These are phyloP conservation scores for Bellardia bayeri DNA, from an alignment of 2,888 invertebrate species.

Conservation along the genomic window DNA sequence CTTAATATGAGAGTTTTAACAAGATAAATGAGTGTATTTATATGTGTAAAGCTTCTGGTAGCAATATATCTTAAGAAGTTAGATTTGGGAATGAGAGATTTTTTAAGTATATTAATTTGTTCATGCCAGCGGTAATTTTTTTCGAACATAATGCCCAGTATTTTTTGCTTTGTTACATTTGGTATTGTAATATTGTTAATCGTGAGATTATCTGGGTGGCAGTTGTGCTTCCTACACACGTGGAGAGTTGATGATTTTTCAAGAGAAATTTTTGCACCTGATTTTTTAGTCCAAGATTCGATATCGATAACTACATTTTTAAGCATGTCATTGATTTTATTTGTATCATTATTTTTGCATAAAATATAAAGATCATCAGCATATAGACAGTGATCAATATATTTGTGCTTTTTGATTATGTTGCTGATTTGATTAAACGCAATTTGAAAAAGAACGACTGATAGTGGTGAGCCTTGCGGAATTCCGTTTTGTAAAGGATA, in stretches of 20 bases:
- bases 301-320: no score
- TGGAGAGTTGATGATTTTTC: no score
- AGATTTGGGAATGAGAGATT: neutral
- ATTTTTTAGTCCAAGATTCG: no score
- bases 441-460: no score
- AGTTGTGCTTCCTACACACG: no score
- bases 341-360: no score
- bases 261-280: no score
- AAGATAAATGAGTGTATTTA: constrained; percentile 6
- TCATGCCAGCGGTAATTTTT: constrained; percentile 18
- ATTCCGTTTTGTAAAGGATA: constrained; percentile 42
- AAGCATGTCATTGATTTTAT: neutral
- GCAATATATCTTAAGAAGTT: neutral
- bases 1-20: constrained; percentile 35
- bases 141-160: no score
- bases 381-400: neutral
- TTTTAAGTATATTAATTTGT: neutral
- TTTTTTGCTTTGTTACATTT: no score
- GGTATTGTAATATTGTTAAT: no score
- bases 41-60: constrained; percentile 30
- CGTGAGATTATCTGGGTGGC: no score
- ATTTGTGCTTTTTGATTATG: constrained; percentile 11
- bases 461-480: constrained; percentile 26
- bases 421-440: no score
- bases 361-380: constrained; percentile 33